phyloP scores from a whole-genome alignment of 2,888 invertebrate genomes.

The Lycophotia porphyrea region DNA sequence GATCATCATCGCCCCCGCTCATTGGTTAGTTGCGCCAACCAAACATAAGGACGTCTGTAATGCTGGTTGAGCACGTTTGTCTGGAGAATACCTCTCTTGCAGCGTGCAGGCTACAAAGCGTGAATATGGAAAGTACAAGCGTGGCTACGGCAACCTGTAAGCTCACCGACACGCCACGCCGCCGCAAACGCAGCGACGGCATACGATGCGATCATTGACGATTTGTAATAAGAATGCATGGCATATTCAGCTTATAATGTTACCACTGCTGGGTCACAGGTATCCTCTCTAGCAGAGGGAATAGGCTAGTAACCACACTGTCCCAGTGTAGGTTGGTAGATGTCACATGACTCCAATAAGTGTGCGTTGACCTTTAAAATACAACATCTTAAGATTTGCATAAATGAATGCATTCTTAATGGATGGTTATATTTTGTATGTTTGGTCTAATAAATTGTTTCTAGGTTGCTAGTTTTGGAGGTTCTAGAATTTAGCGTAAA shows the following conservation, averaged over 20 bases:
- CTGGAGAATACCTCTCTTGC: not conserved
- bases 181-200: not conserved
- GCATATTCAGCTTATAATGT: not conserved
- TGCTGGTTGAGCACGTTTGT: not conserved
- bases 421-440: not conserved
- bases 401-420: not conserved
- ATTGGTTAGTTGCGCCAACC: not conserved
- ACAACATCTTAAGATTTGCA: not conserved
- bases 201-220: not conserved
- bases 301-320: not conserved
- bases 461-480: not conserved
- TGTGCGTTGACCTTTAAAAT: not conserved
- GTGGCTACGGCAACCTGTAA: not conserved
- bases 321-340: not conserved
- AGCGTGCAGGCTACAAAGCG: not conserved
- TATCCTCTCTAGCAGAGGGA: not conserved
- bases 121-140: not conserved
- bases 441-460: not conserved
- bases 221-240: not conserved
- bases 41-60: not conserved
- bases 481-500: not conserved
- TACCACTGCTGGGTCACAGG: not conserved
- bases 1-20: not conserved
- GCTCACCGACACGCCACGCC: not conserved
- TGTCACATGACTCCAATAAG: not conserved